Base-by-base conservation (phyloP, 2,797 vertebrate genomes). In the Pygocentrus nattereri region DNA sequence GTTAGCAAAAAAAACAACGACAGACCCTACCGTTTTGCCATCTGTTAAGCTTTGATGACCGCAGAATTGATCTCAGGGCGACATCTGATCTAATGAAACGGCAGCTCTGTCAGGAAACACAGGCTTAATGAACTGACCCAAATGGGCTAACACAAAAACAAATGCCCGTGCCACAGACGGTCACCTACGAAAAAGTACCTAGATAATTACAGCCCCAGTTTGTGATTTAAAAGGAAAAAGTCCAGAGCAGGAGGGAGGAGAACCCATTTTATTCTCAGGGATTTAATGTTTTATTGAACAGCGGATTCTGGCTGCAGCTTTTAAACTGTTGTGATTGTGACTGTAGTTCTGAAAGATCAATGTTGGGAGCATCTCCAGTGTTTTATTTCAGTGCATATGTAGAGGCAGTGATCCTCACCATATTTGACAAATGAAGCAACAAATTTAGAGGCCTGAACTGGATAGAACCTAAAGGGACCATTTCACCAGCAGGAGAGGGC, bases 31-130 rank as follows among this genome's bases (percentile, higher is more conserved):
- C 74, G 71, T 74, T 81, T 76, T 58, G 58, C 82, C 78, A 86
- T 86, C 85, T 83, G 85, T 83, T 78, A 75, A 67, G 74, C 82
- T 82, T 87, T 84, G 80, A 81, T 79, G 77, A 74, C 41, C 49
- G 23, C 34, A 18, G 25, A 84, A 76, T 77, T 83, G 78, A 86
- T 86, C 76, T 79, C 52, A 18, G 71, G 41, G 70, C 59, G 71
- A 71, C 19, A 70, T 58, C 58, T 72, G 74, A 79, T 59, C 82
- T 85, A 84, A 85, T 85, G 69, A 71, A 81, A 81, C 52, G 52
- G 44, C 47, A 41, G 52, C 62, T 62, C 70, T 23, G 47, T 81
- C 75, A 76, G 54, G 78, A 81, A 75, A 78, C 79, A 76, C 74
- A 77, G 59, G 62, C 68, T 77, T 86, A 85, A 88, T 88, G 82